phyloP scores from a whole-genome alignment of 2,113 vertebrate genomes.

The Podarcis raffonei region DNA sequence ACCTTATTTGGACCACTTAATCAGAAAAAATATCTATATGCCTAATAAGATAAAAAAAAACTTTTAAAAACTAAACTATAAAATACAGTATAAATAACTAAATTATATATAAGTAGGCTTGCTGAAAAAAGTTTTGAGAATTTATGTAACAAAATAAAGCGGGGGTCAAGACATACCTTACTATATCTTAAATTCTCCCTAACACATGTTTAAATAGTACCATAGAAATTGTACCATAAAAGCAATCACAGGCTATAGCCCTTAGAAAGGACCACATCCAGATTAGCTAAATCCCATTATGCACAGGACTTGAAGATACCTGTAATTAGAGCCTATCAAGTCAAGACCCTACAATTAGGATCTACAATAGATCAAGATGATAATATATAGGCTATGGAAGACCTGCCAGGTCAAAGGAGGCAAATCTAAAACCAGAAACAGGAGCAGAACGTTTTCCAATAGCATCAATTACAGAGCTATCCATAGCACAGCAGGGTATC shows the following conservation, averaged over 20 bases:
- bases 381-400: neutral
- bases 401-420: neutral
- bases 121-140: too few species aligned
- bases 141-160: too few species aligned
- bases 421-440: neutral
- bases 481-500: neutral
- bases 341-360: neutral
- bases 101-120: too few species aligned
- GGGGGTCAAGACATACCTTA: too few species aligned
- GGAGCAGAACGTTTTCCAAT: neutral
- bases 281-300: neutral
- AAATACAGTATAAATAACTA: too few species aligned
- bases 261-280: neutral
- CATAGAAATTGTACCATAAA: neutral
- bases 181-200: neutral
- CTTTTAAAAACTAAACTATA: too few species aligned
- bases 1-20: too few species aligned
- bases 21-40: too few species aligned
- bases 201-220: neutral
- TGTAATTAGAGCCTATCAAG: neutral
- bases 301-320: neutral
- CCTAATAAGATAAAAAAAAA: too few species aligned
- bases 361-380: neutral
- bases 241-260: neutral
- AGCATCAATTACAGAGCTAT: neutral